Base-by-base conservation (phyloP, 2,888 invertebrate species). In the Dilophus febrilis region DNA sequence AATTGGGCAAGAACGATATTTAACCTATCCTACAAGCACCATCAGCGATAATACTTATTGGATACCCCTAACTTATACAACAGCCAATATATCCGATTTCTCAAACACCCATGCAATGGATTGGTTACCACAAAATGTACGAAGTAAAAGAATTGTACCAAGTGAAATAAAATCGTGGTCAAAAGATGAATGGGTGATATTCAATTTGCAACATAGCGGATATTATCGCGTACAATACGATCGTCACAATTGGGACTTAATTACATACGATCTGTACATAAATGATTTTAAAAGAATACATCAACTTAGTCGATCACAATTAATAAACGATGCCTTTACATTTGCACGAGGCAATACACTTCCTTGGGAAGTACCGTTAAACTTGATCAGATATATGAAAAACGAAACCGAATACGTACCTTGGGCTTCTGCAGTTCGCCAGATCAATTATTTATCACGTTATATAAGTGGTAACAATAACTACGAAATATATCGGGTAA, bases 251-350 rank as follows among this genome's bases (percentile, higher is more conserved):
- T 85, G 81, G 81, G 52, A 62, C 1, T 64, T 70, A 0, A 66
- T 87, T 3, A 73, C 68, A 14, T 60, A 69, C n/a, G 72, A 34
- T 18, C 13, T 39, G n/a, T 17, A 16, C 2, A 17, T 7, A 12
- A 18, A 11, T 14, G 22, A 36, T 14, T 5, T 17, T 3, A 4
- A 4, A 2, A 70, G 70, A 41, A 80, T 90, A 42, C 72, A 80
- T 46, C 68, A 76, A 1, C 74, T 78, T 37, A 88, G 88, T 54
- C 67, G 90, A 32, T 88, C 86, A 0, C 87, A 92, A 54, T 64
- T 94, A 34, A 65, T 95, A 12, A 82, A 88, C 48, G 94, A 95
- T 55, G 74, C 83, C 0, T 69, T 80, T 56, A 77, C 76, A 14
- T 40, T 40, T 13, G 27, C 30, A 4, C 5, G 13, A 13, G 14